Base-by-base conservation (phyloP, 1,140 invertebrate species). In the Halyomorpha halys region DNA sequence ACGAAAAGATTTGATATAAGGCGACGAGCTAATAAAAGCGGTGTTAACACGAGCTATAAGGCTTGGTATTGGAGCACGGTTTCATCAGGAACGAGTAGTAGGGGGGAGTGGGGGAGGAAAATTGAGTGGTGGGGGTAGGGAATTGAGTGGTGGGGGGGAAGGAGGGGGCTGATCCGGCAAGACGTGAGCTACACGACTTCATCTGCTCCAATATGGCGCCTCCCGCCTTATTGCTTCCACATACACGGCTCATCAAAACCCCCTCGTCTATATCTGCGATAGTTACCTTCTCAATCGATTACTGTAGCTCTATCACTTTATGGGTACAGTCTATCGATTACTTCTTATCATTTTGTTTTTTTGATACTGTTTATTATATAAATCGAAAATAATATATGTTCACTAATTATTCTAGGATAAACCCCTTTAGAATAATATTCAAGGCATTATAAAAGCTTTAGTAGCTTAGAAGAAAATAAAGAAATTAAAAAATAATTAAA, bases 191-290 rank as follows among this genome's bases (percentile, higher is more conserved):
- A 39, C 63, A 66, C 61, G 63, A 62, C 65, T 66, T 66, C 65
- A 66, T 66, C 60, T 56, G 44, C 60, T 66, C 59, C 65, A 66
- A 66, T 66, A 66, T 66, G 65, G 65, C 65, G 62, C 39, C 65
- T 25, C 59, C 21, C 44, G 19, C 54, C 61, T 39, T 62, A 62
- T 62, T 62, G 61, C 44, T 62, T 62, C 44, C 61, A 62, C 61
- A 62, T 62, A 62, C 61, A 44, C 61, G 61, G 30, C 61, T 62
- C 61, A 62, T 62, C 61, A 62, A 62, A 62, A 62, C 44, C 18
- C n/a, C 47, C 47, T 21, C 47, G 11, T 49, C 47, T 2, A n/a
- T 47, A 13, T 30, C 3, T 30, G 27, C 27, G 27, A 39, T 39
- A 39, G 34, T 39, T 39, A 39, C 34, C 34, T 39, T 9, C 34